Percentiles rank a stretch among this genome's conserved stretches.
phyloP scores from a whole-genome alignment of 2,888 invertebrate genomes.

The Odontocerum albicorne region DNA sequence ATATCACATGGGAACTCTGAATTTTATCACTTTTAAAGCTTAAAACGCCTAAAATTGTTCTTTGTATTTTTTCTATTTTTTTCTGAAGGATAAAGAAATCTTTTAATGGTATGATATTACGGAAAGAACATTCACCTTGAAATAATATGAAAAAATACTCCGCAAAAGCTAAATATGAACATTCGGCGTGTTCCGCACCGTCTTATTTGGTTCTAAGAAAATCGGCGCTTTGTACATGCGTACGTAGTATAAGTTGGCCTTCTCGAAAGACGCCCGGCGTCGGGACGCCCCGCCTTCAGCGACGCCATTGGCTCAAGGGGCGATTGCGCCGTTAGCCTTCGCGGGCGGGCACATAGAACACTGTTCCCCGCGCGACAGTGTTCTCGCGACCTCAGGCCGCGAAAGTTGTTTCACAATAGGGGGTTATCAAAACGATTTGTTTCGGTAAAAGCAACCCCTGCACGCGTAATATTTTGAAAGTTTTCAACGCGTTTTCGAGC shows the following conservation, averaged over 20 bases:
- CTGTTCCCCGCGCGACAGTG: conserved; percentile 23
- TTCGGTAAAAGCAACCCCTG: neutral
- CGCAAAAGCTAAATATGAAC: conserved; percentile 14
- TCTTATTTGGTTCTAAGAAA: conserved; percentile 43
- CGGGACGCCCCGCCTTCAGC: conserved; percentile 21
- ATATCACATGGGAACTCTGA: too few relatives aligned
- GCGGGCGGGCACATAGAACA: conserved; percentile 22
- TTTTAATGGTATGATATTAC: too few relatives aligned
- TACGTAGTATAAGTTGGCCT: conserved; percentile 20
- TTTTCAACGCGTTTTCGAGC: too few relatives aligned
- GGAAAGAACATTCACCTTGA: too few relatives aligned
- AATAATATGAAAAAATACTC: conserved; percentile 12
- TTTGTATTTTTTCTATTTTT: too few relatives aligned
- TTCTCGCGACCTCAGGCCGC: conserved; percentile 27
- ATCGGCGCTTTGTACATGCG: conserved; percentile 22
- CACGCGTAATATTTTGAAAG: conserved; percentile 19
- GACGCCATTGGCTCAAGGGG: conserved; percentile 44
- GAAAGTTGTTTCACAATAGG: conserved; percentile 4
- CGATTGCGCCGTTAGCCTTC: conserved; percentile 49
- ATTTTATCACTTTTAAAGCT: too few relatives aligned
- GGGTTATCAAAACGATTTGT: neutral
- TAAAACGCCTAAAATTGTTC: too few relatives aligned
- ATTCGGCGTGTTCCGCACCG: conserved; percentile 44
- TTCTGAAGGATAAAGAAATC: too few relatives aligned
- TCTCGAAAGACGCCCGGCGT: conserved; percentile 26